phyloP scores from a whole-genome alignment of 2,797 vertebrate genomes.

The Remorina albescens region DNA sequence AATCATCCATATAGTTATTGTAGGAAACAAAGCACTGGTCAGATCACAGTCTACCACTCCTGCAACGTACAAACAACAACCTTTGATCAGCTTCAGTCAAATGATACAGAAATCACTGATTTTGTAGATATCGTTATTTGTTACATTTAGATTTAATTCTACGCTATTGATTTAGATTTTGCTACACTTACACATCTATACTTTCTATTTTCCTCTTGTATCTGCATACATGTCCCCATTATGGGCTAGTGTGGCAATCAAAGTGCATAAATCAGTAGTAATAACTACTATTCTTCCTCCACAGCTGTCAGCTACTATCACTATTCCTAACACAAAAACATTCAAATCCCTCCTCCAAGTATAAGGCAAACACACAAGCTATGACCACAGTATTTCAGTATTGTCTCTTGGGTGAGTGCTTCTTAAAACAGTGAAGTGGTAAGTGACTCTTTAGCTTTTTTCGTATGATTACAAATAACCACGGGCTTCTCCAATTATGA shows the following conservation, averaged over 20 bases:
- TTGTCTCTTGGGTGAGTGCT: slow-evolving; percentile 54
- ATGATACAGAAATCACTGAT: slow-evolving; percentile 11
- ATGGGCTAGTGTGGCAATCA: slow-evolving; percentile 58
- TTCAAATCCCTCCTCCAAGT: slow-evolving; percentile 61
- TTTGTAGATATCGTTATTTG: slow-evolving; percentile 6
- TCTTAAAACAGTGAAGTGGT: slow-evolving; percentile 33
- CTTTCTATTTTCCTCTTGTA: slow-evolving; percentile 25
- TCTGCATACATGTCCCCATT: slow-evolving; percentile 28
- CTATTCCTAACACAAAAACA: slow-evolving; percentile 56
- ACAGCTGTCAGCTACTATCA: slow-evolving; percentile 46
- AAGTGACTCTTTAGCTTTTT: slow-evolving; percentile 7
- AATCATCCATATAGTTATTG: slow-evolving; percentile 17
- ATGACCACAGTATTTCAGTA: slow-evolving; percentile 55
- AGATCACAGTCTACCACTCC: slow-evolving; percentile 8
- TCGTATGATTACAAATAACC: slow-evolving; percentile 1
- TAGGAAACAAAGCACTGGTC: slow-evolving; percentile 27
- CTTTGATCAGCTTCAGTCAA: slow-evolving; percentile 20
- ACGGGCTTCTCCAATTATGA: slow-evolving; percentile 11
- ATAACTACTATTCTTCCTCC: slow-evolving; percentile 61
- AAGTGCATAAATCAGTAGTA: slow-evolving; percentile 84
- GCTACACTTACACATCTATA: slow-evolving; percentile 12
- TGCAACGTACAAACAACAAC: slow-evolving; percentile 14
- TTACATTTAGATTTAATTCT: slow-evolving; percentile 26
- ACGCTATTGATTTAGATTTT: slow-evolving; percentile 29
- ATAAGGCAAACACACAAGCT: slow-evolving; percentile 69